Base-by-base conservation (phyloP, 2,113 vertebrate species). In the Antechinus flavipes region DNA sequence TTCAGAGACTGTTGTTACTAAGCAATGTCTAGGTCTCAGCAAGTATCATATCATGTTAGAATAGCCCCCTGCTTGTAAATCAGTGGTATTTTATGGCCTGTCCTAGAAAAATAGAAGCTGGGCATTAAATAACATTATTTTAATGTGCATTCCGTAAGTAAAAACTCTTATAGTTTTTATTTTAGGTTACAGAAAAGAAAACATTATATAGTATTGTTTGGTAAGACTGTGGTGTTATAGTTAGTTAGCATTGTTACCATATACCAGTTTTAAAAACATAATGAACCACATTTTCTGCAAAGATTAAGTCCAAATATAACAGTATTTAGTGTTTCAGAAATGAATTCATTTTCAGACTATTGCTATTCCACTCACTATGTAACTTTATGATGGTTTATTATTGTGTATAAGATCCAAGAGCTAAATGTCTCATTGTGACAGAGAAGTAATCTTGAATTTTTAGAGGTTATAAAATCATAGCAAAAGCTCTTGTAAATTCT, bases 91-190 rank as follows among this genome's bases (percentile, higher is more conserved):
- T 53, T 54, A 93, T 93, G 35, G 49, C 90, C 55, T 96, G 22
- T 58, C 92, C 54, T 93, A 96, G 58, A 97, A 97, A 94, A 76
- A 96, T 26, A 84, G 22, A 97, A 96, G 35, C 26, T 95, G 42
- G 23, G 8, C 84, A 52, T 96, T 97, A 96, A 96, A 54, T 92
- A 76, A n/a, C 1, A 19, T 76, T 96, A 95, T 96, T 95, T 92
- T 61, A 93, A 97, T 96, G 24, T 50, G 76, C 12, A 61, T 2
- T 0, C 23, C 95, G 35, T 92, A 90, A 97, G 91, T 76, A 94
- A 0, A 52, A 95, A 27, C 84, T 0, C 9, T 90, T 22, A 27
- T 19, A 93, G n/a, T 4, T 90, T 95, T 94, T 89, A 4, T 91
- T 97, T 97, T 54, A 49, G 30, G 93, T 56, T 54, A 25, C 91